Evolutionary conservation across 2,888 invertebrate species (phyloP).

Genomic region (Falcaria lacertinaria): DNA sequence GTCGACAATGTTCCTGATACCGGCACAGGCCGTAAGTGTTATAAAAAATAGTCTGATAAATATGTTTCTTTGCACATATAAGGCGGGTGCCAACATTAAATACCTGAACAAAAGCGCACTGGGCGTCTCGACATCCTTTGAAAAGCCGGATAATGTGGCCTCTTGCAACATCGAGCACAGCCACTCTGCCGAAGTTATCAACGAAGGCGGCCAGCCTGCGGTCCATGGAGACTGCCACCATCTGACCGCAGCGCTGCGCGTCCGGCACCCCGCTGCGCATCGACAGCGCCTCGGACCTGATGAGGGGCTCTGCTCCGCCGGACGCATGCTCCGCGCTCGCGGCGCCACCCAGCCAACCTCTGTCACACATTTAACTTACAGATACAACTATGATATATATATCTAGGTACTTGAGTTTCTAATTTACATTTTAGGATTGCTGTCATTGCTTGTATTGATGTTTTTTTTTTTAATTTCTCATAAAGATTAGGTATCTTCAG

Average conservation of each 20-base stretch:
- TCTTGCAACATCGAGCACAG: constrained; percentile 89
- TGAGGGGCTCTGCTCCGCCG: constrained; percentile 63
- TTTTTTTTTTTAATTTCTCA: no score
- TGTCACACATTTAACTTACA: no score
- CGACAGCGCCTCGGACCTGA: constrained; percentile 85
- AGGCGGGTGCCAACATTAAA: constrained; percentile 1
- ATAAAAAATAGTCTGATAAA: no score
- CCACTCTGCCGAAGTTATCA: constrained; percentile 93
- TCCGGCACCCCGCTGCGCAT: constrained; percentile 92
- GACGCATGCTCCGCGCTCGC: constrained; percentile 43
- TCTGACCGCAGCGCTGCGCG: constrained; percentile 84
- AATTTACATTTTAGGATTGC: no score
- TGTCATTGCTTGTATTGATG: no score
- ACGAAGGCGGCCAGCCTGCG: constrained; percentile 88
- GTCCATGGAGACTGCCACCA: constrained; percentile 88
- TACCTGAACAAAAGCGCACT: constrained; percentile 95
- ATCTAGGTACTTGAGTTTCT: no score
- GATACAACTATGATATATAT: no score
- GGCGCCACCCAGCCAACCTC: constrained; percentile 70
- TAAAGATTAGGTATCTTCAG: no score
- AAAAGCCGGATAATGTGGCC: constrained; percentile 92
- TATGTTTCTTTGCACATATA: no score
- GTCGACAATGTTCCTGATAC: no score
- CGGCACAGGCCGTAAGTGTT: no score
- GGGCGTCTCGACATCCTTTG: constrained; percentile 97